Conservation (phyloP, 2,113 vertebrate genomes). For the Urocynchramus pylzowi region DNA sequence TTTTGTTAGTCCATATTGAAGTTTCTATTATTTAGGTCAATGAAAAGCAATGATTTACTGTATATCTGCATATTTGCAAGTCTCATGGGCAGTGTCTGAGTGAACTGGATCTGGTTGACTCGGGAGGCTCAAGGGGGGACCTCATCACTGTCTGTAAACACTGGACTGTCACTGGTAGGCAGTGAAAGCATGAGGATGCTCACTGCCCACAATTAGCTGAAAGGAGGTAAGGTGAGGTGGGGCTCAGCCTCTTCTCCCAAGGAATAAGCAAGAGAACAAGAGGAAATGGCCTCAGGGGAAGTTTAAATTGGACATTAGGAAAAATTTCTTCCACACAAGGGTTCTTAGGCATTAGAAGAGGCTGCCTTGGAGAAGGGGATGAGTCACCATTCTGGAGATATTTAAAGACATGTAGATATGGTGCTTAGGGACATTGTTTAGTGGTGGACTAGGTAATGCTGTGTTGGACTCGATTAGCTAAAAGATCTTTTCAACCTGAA, state of each 20-base stretch:
- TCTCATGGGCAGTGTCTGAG: neutral
- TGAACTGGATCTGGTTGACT: neutral
- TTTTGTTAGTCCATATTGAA: neutral
- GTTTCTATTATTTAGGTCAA: neutral
- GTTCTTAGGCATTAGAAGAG: neutral
- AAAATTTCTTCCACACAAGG: neutral
- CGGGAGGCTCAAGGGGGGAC: neutral
- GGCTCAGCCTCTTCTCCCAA: neutral
- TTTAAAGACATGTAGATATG: neutral
- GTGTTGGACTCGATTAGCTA: fast-evolving
- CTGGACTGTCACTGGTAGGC: neutral
- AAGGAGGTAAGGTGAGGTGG: neutral
- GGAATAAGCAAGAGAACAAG: neutral
- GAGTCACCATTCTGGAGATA: neutral
- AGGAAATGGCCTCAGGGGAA: neutral
- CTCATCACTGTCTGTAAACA: neutral
- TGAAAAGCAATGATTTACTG: neutral
- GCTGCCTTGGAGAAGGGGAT: neutral
- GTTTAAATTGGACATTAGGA: neutral
- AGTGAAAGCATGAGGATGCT: neutral
- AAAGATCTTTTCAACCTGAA: neutral
- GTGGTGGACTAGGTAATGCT: neutral
- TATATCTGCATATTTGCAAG: neutral
- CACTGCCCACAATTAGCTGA: fast-evolving
- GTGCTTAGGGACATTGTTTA: neutral